A percentile compares a stretch with the other conserved stretches of the same genome.
phyloP scores from a whole-genome alignment of 1,140 invertebrate genomes.

The Maconellicoccus hirsutus region DNA sequence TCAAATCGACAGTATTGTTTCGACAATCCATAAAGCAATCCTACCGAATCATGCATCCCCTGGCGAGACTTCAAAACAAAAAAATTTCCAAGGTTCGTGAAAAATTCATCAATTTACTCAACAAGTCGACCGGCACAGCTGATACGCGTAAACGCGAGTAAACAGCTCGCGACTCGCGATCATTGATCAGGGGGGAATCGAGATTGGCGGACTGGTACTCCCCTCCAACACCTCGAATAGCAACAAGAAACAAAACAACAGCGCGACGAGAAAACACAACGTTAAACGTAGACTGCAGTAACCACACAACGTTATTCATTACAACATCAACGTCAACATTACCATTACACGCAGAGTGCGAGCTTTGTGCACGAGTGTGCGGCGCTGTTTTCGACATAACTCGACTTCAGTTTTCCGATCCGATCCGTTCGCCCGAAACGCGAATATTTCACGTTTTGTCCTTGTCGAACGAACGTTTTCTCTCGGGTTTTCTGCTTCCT shows the following conservation, averaged over 20 bases:
- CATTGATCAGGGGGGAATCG: too few relatives aligned
- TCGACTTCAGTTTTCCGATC: background rate
- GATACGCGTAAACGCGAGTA: too few relatives aligned
- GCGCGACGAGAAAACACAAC: background rate
- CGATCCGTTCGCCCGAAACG: background rate
- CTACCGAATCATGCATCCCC: too few relatives aligned
- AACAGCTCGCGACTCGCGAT: background rate
- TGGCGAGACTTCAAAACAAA: too few relatives aligned
- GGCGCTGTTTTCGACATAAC: background rate
- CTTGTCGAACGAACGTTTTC: background rate
- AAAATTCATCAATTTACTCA: too few relatives aligned
- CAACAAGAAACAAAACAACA: background rate
- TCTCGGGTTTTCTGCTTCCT: background rate
- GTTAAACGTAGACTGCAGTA: background rate
- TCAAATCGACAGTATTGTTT: too few relatives aligned
- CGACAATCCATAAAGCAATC: too few relatives aligned
- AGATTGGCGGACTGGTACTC: background rate
- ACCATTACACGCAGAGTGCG: background rate
- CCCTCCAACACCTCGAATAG: background rate
- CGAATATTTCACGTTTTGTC: background rate
- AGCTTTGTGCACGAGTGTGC: background rate
- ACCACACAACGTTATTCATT: background rate
- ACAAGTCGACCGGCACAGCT: too few relatives aligned
- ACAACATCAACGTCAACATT: slow-evolving; percentile 2
- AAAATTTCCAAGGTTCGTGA: too few relatives aligned